Evolutionary conservation across 1,140 invertebrate species (phyloP).

Genomic region (Aporrectodea caliginosa): DNA sequence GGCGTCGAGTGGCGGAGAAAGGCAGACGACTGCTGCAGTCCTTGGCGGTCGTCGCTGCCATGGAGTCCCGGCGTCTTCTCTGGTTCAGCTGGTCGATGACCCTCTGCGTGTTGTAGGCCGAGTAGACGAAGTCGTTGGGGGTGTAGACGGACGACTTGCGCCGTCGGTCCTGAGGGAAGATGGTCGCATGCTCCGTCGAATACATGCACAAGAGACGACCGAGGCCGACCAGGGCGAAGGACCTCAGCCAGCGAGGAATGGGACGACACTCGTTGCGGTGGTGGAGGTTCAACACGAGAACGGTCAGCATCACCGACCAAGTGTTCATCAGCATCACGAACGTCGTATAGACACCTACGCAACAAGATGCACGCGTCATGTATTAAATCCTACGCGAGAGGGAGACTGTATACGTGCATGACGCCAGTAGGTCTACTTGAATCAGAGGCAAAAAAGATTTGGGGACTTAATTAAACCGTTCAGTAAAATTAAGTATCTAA

Average conservation of each 20-base stretch:
- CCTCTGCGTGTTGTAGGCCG: not conserved
- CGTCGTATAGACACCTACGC: constrained; percentile 94
- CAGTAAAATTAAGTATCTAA: too few species aligned
- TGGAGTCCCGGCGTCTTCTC: not conserved
- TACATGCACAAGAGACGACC: not conserved
- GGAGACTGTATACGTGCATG: too few species aligned
- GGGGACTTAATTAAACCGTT: too few species aligned
- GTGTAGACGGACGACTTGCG: not conserved
- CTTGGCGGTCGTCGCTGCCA: not conserved
- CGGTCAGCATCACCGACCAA: constrained; percentile 96
- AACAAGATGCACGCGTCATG: too few species aligned
- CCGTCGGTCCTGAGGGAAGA: not conserved
- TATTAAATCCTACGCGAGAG: too few species aligned
- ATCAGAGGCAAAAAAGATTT: too few species aligned
- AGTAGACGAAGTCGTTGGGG: not conserved
- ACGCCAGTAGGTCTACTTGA: too few species aligned
- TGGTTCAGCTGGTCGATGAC: not conserved
- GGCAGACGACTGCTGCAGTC: not conserved
- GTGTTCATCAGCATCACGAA: constrained; percentile 99
- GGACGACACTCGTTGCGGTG: constrained; percentile 73
- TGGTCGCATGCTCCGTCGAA: not conserved
- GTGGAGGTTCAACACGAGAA: constrained; percentile 98
- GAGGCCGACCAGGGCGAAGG: not conserved
- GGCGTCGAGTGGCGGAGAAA: not conserved
- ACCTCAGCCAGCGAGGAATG: constrained; percentile 46